Base-by-base conservation (phyloP, 2,113 vertebrate species). In the Calypte anna region DNA sequence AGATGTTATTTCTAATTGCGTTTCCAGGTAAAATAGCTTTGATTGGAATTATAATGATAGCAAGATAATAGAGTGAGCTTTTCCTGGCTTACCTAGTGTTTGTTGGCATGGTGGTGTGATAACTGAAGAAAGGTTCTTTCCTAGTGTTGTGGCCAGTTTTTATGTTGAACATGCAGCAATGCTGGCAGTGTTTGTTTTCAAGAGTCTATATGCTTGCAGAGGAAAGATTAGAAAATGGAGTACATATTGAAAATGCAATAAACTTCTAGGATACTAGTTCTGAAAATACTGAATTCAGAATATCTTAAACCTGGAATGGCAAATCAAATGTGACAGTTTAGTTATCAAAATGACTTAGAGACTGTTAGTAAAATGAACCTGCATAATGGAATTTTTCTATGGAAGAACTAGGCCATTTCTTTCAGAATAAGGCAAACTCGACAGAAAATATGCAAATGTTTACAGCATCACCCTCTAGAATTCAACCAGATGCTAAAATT, bases 91-190 rank as follows among this genome's bases (percentile, higher is more conserved):
- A 90, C 79, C 76, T 95, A 6, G 50, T 77, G 40, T 76, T 90
- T 88, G 94, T 95, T 95, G 93, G 78, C 87, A 78, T 96, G 90
- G 93, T 72, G 87, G 92, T 93, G 12, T 91, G 69, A 66, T 93
- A 40, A 7, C 28, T 68, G 81, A 88, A 63, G 86, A 85, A 78
- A 91, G 57, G 72, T 87, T 87, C 61, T 70, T 85, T 94, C 57
- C 74, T 79, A 27, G 36, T 82, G 30, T 33, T 68, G 50, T 54
- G 22, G 27, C 54, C 68, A 80, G 23, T 54, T 89, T 86, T 78
- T 15, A 38, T 64, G 44, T 81, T 88, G 80, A 67, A 77, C 5
- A 0, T 67, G 10, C 44, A 76, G 68, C 59, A 90, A 59, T 73
- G 40, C 78, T 86, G 63, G 6, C 51, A 55, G 19, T 8, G 33